phyloP scores from a whole-genome alignment of 2,113 vertebrate species.

The Sapayoa aenigma region DNA sequence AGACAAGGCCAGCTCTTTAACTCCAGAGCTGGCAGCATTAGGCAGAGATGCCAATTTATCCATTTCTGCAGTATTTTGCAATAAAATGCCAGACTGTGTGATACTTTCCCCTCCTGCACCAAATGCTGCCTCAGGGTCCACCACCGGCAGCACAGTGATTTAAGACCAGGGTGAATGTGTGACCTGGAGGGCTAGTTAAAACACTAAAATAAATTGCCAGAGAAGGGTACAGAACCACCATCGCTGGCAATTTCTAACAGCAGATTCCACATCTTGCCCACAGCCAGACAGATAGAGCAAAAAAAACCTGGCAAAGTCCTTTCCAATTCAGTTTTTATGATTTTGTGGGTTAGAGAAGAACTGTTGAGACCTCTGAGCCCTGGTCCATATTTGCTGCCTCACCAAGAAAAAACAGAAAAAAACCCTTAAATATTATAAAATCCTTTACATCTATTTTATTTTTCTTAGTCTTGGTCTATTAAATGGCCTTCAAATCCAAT shows the following conservation, averaged over 20 bases:
- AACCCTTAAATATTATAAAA: neutral
- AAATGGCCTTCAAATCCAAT: neutral
- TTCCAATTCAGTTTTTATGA: neutral
- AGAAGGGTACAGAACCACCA: neutral
- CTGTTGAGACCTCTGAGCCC: neutral
- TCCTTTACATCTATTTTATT: neutral
- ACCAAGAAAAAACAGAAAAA: neutral
- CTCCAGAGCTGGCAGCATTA: neutral
- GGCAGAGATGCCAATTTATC: neutral
- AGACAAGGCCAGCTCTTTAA: neutral
- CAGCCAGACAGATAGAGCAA: neutral
- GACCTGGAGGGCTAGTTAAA: slow-evolving; percentile 15
- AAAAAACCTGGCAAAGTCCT: neutral
- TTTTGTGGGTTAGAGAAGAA: neutral
- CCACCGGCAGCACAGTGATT: neutral
- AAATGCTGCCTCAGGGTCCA: neutral
- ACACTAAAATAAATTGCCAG: slow-evolving; percentile 20
- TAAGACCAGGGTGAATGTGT: neutral
- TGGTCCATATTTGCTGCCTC: neutral
- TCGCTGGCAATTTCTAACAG: neutral
- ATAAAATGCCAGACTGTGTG: neutral
- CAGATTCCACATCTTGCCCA: neutral
- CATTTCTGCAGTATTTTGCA: neutral
- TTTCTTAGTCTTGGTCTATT: neutral
- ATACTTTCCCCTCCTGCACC: neutral